Evolutionary conservation across 2,113 vertebrate species (phyloP), one percentile per base, ranked within the genome.

Genomic region (Gambusia affinis): DNA sequence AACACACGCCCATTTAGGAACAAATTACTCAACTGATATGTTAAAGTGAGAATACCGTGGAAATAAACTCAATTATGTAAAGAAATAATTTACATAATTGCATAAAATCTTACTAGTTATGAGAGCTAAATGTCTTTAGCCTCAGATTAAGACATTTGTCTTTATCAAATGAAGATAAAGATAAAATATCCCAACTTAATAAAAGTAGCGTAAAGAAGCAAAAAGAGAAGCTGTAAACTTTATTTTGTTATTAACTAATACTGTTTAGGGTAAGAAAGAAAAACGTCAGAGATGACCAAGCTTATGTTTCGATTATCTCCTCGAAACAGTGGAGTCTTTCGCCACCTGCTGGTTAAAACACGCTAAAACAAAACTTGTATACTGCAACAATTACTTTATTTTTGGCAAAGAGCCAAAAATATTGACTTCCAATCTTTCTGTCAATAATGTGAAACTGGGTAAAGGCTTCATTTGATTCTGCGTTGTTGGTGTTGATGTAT

Each of bases 331-430:
- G n/a, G n/a, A 42, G 24, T 79, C 22, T 64, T 60, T 28, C 61
- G 60, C 66, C 78, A 64, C 62, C 78, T 70, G 28, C 33, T 15
- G 78, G 60, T 35, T 19, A 57, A 22, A 11, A 1, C 12, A 10
- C 30, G 17, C 17, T 2, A 65, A 35, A 65, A 39, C 22, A 37
- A 27, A 39, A 39, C 10, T 19, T 29, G 29, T 47, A 47, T 19
- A 17, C 17, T 15, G 39, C 3, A 42, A 15, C 10, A 37, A 37
- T 37, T 8, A 35, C 44, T 51, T 54, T 7, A 42, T 4, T 54
- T 54, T 8, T 54, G 22, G 47, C 19, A 19, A 54, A 51, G 47
- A 22, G 15, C 19, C 47, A 19, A 8, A 8, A 24, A n/a, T 57
- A 57, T 22, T 57, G 14, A 47, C 44, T 19, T 47, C 17, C 44